A percentile compares a stretch with the other conserved stretches of the same genome.
phyloP scores from a whole-genome alignment of 2,797 vertebrate genomes.

The Chromis chromis region DNA sequence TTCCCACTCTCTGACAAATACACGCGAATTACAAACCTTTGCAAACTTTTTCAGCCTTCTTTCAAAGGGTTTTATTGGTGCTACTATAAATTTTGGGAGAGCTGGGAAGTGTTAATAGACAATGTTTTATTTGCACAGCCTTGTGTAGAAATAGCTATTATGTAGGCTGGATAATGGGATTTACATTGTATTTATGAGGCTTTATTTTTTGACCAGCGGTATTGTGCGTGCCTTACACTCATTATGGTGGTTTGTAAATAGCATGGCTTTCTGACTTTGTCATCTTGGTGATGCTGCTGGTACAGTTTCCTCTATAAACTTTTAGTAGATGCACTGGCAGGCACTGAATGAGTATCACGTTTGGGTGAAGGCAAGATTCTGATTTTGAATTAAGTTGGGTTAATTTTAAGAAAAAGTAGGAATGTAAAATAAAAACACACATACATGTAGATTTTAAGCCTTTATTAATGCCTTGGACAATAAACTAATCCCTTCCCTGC shows the following conservation, averaged over 20 bases:
- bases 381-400: neutral
- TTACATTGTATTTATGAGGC: slow-evolving; percentile 27
- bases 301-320: neutral
- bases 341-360: neutral
- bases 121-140: slow-evolving; percentile 34
- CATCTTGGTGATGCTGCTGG: slow-evolving; percentile 10
- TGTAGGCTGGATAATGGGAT: slow-evolving; percentile 28
- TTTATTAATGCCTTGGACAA: slow-evolving; percentile 7
- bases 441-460: slow-evolving; percentile 32
- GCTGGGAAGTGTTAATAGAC: slow-evolving; percentile 19
- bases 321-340: neutral
- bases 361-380: neutral
- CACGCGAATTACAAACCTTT: slow-evolving; percentile 14
- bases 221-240: slow-evolving; percentile 22
- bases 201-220: slow-evolving; percentile 35
- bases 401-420: neutral
- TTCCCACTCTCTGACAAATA: slow-evolving; percentile 14
- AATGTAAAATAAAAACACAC: neutral
- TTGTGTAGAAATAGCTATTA: slow-evolving; percentile 29
- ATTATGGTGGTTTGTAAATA: slow-evolving; percentile 20
- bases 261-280: slow-evolving; percentile 5
- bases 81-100: slow-evolving; percentile 2
- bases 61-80: slow-evolving; percentile 27
- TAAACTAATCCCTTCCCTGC: slow-evolving; percentile 28
- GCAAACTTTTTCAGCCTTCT: slow-evolving; percentile 8